Percentiles rank a stretch among this genome's conserved stretches.
Evolutionary conservation across 1,140 invertebrate genomes (phyloP).

Genomic region (Phymorhynchus buccinoides): DNA sequence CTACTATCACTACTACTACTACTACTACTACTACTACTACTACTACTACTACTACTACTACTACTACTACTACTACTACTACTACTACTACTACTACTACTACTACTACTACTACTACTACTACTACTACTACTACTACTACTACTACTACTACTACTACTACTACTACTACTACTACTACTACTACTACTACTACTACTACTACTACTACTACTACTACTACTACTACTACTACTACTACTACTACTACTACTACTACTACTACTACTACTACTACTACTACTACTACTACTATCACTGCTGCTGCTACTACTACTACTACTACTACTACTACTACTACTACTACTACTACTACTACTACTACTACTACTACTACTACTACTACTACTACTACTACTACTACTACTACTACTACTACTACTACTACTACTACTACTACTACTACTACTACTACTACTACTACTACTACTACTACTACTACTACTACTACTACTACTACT

Average conservation of each 20-base stretch:
- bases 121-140: neutral
- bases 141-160: conserved; percentile 37
- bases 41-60: conserved; percentile 33
- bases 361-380: conserved; percentile 38
- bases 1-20: conserved; percentile 9
- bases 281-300: neutral
- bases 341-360: neutral
- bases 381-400: conserved; percentile 29
- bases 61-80: conserved; percentile 38
- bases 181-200: conserved; percentile 37
- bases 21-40: conserved; percentile 38
- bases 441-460: conserved; percentile 34
- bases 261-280: conserved; percentile 37
- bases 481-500: conserved; percentile 40
- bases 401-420: conserved; percentile 4
- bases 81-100: conserved; percentile 40
- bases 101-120: conserved; percentile 33
- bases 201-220: conserved; percentile 39
- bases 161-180: conserved; percentile 35
- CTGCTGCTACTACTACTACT: conserved; percentile 11
- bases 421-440: conserved; percentile 37
- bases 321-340: neutral
- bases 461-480: conserved; percentile 38
- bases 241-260: conserved; percentile 39
- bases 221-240: conserved; percentile 40